These are phyloP conservation scores for Gymnogyps californianus DNA, from an alignment of 2,113 vertebrate species.

Conservation along the genomic window DNA sequence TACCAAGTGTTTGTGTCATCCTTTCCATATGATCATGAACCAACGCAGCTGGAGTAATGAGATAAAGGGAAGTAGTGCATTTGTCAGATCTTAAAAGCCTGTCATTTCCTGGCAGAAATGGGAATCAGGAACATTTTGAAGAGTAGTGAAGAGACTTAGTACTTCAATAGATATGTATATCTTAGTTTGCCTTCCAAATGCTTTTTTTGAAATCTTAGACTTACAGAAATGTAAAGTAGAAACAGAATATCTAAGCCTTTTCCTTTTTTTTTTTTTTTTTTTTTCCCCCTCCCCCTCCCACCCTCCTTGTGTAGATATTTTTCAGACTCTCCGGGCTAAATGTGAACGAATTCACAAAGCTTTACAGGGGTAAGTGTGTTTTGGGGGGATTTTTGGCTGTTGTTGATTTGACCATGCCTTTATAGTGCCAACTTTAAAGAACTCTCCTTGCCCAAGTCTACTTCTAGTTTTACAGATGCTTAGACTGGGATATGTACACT, in stretches of 20 bases:
- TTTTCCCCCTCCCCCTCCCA: no score
- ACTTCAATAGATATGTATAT: background rate
- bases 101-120: background rate
- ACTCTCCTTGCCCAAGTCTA: background rate
- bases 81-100: background rate
- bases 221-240: background rate
- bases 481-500: background rate
- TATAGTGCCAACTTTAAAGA: background rate
- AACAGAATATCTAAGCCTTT: background rate
- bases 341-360: conserved; percentile 82
- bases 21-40: background rate
- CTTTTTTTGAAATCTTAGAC: background rate
- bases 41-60: background rate
- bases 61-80: background rate
- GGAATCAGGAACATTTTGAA: background rate
- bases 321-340: conserved; percentile 82
- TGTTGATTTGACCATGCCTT: background rate
- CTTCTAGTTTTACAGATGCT: background rate
- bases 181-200: background rate
- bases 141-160: background rate
- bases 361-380: conserved; percentile 82
- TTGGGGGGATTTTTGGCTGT: background rate
- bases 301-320: conserved; percentile 79
- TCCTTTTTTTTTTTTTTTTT: background rate
- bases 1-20: background rate